Evolutionary conservation across 2,113 vertebrate genomes (phyloP).

Genomic region (Bagarius yarrelli): DNA sequence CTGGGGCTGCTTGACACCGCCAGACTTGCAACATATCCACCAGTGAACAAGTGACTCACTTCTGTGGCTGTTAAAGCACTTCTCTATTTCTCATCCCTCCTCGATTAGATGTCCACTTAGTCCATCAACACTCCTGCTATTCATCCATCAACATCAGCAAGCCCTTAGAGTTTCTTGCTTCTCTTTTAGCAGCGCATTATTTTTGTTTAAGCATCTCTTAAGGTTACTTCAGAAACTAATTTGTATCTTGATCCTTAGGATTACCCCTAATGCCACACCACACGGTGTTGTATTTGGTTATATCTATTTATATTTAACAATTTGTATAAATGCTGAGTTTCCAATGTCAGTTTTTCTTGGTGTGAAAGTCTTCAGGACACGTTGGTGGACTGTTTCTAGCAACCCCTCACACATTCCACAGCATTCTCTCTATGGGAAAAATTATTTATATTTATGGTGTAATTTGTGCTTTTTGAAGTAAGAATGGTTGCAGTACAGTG

Average conservation of each 20-base stretch:
- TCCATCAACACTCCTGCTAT: background rate
- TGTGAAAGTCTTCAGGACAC: no score
- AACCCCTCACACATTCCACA: no score
- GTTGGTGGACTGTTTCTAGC: no score
- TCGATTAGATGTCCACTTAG: conserved; percentile 22
- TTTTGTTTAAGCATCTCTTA: background rate
- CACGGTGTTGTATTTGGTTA: background rate
- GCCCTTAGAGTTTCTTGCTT: background rate
- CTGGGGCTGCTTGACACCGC: conserved; percentile 33
- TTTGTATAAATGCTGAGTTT: no score
- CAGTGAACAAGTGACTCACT: conserved; percentile 21
- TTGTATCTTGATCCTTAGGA: background rate
- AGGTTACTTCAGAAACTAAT: background rate
- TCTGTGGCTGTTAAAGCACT: conserved; percentile 10
- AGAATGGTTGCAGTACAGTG: no score
- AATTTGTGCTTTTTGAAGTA: no score
- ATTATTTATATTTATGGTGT: no score
- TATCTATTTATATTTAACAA: background rate
- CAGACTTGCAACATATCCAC: conserved; percentile 1
- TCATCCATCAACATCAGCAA: conserved; percentile 19
- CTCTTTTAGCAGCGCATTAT: background rate
- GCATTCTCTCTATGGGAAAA: no score
- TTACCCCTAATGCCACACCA: no score
- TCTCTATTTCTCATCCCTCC: conserved; percentile 34
- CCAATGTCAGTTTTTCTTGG: no score